Percentiles rank a stretch among this genome's conserved stretches.
Evolutionary conservation across 2,888 invertebrate species (phyloP).

Genomic region (Ferrisia virgata): DNA sequence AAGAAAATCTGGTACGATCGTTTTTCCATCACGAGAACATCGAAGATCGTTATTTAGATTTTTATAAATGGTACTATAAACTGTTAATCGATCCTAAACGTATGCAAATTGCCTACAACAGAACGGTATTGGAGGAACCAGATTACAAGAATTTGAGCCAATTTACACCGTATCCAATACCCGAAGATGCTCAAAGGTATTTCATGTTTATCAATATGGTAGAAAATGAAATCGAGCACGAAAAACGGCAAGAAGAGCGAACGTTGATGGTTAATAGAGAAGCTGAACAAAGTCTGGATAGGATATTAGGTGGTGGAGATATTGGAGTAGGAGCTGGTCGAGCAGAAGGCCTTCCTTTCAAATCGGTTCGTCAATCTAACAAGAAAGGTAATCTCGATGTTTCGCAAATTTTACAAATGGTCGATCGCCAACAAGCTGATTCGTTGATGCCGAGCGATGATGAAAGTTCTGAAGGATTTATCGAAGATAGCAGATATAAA

Average conservation of each 20-base stretch:
- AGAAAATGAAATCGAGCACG: neutral
- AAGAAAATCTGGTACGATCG: neutral
- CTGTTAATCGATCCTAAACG: neutral
- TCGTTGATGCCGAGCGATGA: neutral
- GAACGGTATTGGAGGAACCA: neutral
- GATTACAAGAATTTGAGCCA: neutral
- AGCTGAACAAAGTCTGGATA: neutral
- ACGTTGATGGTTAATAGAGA: no score
- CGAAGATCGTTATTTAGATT: neutral
- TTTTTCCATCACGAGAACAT: neutral
- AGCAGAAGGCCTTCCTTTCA: neutral
- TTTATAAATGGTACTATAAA: conserved; percentile 8
- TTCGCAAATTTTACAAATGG: neutral
- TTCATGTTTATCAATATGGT: neutral
- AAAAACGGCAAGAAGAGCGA: neutral
- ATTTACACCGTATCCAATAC: neutral
- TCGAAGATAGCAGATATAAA: neutral
- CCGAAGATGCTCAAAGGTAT: neutral
- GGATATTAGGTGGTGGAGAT: neutral
- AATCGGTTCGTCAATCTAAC: neutral
- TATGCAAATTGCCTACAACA: neutral
- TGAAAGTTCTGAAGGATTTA: neutral
- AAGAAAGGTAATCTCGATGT: neutral
- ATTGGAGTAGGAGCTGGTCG: neutral
- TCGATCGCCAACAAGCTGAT: neutral